A percentile compares a stretch with the other conserved stretches of the same genome.
These are phyloP conservation scores for Caerostris extrusa DNA, from an alignment of 1,140 invertebrate genomes.

Conservation along the genomic window DNA sequence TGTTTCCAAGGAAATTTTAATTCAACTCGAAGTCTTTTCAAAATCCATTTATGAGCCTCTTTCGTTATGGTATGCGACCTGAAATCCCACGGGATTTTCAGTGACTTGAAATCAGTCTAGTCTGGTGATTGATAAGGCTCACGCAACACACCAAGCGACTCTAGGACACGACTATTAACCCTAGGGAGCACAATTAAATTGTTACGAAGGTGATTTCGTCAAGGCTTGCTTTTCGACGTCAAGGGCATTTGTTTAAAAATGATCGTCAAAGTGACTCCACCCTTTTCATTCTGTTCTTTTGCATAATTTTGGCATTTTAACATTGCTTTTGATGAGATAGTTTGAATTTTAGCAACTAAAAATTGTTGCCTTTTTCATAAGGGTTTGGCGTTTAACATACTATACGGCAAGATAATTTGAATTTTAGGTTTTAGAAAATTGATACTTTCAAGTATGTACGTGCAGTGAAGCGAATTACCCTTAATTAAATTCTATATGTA, in stretches of 20 bases:
- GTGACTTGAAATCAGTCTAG: neutral
- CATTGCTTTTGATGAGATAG: too few species aligned
- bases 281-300: neutral
- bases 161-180: slow-evolving; percentile 53
- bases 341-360: neutral
- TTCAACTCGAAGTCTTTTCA: neutral
- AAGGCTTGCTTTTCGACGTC: neutral
- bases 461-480: too few species aligned
- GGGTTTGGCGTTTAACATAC: neutral
- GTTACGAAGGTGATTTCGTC: slow-evolving; percentile 50
- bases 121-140: slow-evolving; percentile 41
- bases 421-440: too few species aligned
- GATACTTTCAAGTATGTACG: too few species aligned
- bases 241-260: slow-evolving; percentile 23
- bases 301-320: neutral
- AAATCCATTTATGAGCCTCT: slow-evolving; percentile 20
- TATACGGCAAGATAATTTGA: too few species aligned
- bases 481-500: too few species aligned
- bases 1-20: neutral
- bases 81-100: slow-evolving; percentile 42
- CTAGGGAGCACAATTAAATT: slow-evolving; percentile 68
- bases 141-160: slow-evolving; percentile 7
- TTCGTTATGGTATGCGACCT: slow-evolving; percentile 29
- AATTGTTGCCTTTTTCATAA: neutral
- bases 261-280: neutral